Evolutionary conservation across 2,797 vertebrate genomes (phyloP).

Genomic region (Bovichtus diacanthus): DNA sequence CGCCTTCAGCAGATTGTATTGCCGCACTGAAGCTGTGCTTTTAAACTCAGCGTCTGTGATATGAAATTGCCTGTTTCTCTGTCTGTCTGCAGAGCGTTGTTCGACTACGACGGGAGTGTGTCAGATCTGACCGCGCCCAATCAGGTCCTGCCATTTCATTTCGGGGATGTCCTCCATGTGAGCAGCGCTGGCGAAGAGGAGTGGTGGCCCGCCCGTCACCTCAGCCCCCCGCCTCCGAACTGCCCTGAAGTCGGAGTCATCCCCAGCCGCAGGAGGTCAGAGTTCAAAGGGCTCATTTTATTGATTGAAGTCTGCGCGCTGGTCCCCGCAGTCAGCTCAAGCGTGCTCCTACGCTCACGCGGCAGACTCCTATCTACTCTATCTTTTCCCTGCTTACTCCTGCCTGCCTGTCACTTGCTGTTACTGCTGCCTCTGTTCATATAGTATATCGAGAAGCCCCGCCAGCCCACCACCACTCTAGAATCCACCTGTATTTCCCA

Average conservation of each 20-base stretch:
- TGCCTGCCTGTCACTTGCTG: no score
- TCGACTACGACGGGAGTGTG: constrained; percentile 95
- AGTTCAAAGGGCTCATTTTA: constrained; percentile 12
- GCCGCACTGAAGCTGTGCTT: not conserved
- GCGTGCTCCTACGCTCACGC: not conserved
- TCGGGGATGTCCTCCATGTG: constrained; percentile 96
- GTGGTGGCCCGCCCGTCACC: constrained; percentile 98
- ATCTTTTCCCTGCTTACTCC: no score
- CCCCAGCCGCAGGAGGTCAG: constrained; percentile 96
- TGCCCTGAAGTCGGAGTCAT: constrained; percentile 95
- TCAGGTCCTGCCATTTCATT: constrained; percentile 93
- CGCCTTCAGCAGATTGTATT: not conserved
- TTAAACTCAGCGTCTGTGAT: not conserved
- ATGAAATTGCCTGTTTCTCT: not conserved
- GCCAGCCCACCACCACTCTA: not conserved
- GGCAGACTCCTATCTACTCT: not conserved
- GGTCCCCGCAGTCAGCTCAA: not conserved
- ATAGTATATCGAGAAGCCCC: no score
- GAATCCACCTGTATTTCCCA: not conserved
- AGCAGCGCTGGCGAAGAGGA: constrained; percentile 96
- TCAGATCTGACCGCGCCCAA: constrained; percentile 90
- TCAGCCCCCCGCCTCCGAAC: constrained; percentile 89
- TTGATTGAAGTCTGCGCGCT: not conserved
- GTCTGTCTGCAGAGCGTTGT: constrained; percentile 88
- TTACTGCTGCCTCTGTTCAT: no score